These are phyloP conservation scores for Phenganax marumi DNA, from an alignment of 92 coral and sea anemone species.

Conservation along the genomic window DNA sequence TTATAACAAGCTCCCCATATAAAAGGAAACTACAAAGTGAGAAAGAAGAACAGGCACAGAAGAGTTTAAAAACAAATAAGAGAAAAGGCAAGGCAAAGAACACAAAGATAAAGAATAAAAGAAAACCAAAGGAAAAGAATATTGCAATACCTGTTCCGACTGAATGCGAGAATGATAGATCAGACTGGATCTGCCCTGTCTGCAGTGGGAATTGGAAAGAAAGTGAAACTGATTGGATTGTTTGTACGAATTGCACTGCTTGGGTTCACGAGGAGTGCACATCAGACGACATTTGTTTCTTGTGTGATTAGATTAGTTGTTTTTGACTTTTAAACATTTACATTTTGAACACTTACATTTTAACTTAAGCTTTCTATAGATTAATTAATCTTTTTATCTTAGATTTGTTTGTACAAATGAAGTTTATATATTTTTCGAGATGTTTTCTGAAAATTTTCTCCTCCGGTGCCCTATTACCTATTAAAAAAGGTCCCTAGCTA, in stretches of 20 bases:
- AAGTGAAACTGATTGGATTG: not conserved
- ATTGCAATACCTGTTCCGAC: too few species aligned
- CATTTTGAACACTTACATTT: too few species aligned
- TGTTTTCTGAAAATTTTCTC: too few species aligned
- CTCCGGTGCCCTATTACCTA: too few species aligned
- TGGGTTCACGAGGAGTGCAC: slow-evolving; percentile 8
- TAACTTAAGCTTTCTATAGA: too few species aligned
- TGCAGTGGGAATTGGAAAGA: not conserved
- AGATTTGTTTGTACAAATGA: too few species aligned
- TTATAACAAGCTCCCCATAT: not conserved
- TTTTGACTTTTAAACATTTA: too few species aligned
- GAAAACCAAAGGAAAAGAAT: too few species aligned
- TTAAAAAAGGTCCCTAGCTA: not conserved
- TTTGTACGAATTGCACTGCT: not conserved
- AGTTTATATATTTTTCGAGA: too few species aligned
- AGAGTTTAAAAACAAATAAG: not conserved
- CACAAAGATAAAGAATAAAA: not conserved
- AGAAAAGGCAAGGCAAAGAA: not conserved
- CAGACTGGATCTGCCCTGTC: slow-evolving; percentile 1
- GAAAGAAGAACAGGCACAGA: not conserved
- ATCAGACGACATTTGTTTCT: not conserved
- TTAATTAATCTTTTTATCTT: too few species aligned
- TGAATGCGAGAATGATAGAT: too few species aligned
- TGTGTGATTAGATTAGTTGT: not conserved
- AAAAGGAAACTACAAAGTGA: not conserved